Evolutionary conservation across 2,888 invertebrate genomes (phyloP).

Genomic region (Hypomecis punctinalis): DNA sequence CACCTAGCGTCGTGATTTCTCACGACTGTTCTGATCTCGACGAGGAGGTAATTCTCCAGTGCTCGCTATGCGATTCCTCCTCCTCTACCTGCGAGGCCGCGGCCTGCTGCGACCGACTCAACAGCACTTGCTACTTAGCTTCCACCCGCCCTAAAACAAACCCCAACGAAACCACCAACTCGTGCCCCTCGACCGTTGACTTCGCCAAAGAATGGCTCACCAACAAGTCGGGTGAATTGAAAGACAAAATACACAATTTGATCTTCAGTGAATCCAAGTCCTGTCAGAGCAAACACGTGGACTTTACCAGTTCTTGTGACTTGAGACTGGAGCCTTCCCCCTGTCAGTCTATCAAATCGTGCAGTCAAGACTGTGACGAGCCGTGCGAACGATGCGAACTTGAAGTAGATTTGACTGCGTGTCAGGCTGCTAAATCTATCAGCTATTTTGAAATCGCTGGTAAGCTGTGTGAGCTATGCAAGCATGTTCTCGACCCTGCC

Average conservation of each 20-base stretch:
- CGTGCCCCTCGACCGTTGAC: slow-evolving; percentile 1
- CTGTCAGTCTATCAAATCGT: background rate
- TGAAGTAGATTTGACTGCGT: background rate
- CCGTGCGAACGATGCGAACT: background rate
- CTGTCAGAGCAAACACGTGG: slow-evolving; percentile 1
- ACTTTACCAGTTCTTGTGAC: slow-evolving; percentile 1
- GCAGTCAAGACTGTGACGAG: background rate
- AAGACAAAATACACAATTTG: slow-evolving; percentile 1
- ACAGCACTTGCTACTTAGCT: slow-evolving; percentile 2
- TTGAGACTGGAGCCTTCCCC: background rate
- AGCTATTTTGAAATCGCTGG: slow-evolving; percentile 2
- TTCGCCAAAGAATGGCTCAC: background rate
- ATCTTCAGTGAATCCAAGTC: background rate
- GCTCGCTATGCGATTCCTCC: background rate
- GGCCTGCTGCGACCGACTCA: background rate
- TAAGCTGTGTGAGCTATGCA: slow-evolving; percentile 5
- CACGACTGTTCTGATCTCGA: background rate
- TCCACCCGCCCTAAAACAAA: background rate
- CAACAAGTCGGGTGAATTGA: slow-evolving; percentile 3
- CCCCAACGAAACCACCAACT: background rate
- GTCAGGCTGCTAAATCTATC: background rate
- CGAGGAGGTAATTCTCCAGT: background rate
- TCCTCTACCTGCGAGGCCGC: background rate
- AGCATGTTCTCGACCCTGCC: background rate
- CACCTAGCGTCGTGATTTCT: background rate